Evolutionary conservation across 2,113 vertebrate genomes (phyloP), one percentile per base, ranked within the genome.

Genomic region (Collichthys lucidus): DNA sequence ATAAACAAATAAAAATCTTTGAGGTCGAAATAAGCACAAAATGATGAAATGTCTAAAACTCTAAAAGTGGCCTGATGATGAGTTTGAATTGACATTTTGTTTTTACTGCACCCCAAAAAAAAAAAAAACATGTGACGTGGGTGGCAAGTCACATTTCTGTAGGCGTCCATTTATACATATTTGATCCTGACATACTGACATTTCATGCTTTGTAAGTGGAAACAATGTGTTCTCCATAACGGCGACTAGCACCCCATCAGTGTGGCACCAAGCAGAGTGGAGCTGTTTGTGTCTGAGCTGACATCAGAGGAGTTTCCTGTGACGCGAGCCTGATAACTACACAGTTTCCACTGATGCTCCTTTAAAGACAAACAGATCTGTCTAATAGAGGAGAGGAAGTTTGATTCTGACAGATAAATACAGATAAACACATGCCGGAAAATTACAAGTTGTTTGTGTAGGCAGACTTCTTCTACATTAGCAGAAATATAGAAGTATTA

Each of bases 261-360:
- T 3, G 44, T 47, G n/a, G 0, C 0, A 9, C n/a, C 24, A 10
- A 57, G 35, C 35, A 40, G 35, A 40, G 31, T 35, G 47, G 2
- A 15, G 10, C 7, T 11, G 4, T 65, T 17, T n/a, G n/a, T 56
- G 24, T 50, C 35, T 22, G 4, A 56, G n/a, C 1, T 4, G 0
- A 65, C 67, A 59, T 84, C 57, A 69, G 17, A 74, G 50, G 8
- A 61, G 63, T 59, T 77, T 84, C 84, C 80, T 83, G 35, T 77
- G 61, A 17, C 2, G 29, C 0, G 57, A 63, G n/a, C 11, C 16
- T 49, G n/a, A n/a, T 49, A 56, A 42, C 50, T 12, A 22, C 22
- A 29, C 29, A 66, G 64, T 83, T 88, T 88, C 79, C 76, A 74
- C 12, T 55, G 47, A 73, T 0, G 7, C 63, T 71, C 26, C 40